Percentiles rank a stretch among this genome's conserved stretches.
Evolutionary conservation across 2,888 invertebrate genomes (phyloP).

Genomic region (Rosalia funebris): DNA sequence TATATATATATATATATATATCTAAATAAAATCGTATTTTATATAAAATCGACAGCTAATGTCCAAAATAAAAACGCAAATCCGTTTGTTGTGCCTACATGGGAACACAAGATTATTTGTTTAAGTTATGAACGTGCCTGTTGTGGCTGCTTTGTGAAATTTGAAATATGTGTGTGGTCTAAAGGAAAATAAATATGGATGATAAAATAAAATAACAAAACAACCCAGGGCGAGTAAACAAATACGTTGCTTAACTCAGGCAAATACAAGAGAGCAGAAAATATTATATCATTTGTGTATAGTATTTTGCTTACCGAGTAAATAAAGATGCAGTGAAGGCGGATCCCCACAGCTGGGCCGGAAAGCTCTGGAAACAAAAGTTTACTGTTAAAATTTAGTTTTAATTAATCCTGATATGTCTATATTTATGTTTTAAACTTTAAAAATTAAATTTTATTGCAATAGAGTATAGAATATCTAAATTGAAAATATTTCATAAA

Average conservation of each 20-base stretch:
- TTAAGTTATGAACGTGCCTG: constrained; percentile 18
- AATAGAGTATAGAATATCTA: too few relatives aligned
- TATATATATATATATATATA: too few relatives aligned
- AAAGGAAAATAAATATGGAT: constrained; percentile 25
- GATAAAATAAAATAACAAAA: constrained; percentile 28
- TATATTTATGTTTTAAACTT: too few relatives aligned
- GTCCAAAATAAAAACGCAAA: constrained; percentile 4
- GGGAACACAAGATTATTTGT: constrained; percentile 10
- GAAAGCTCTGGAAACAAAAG: background rate
- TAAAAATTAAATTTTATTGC: too few relatives aligned
- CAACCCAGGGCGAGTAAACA: constrained; percentile 25
- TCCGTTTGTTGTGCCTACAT: background rate
- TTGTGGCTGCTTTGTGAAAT: constrained; percentile 23
- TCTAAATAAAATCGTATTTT: too few relatives aligned
- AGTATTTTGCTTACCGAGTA: constrained; percentile 21
- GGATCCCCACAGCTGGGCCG: background rate
- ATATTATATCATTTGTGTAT: constrained; percentile 22
- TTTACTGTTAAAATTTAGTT: background rate
- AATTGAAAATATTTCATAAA: too few relatives aligned
- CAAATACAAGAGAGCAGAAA: constrained; percentile 20
- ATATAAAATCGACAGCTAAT: too few relatives aligned
- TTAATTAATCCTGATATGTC: too few relatives aligned
- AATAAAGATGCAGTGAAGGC: constrained; percentile 4
- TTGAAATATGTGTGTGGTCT: constrained; percentile 23
- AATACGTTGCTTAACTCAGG: constrained; percentile 22